phyloP scores from a whole-genome alignment of 2,113 vertebrate species.

The Turnix velox region DNA sequence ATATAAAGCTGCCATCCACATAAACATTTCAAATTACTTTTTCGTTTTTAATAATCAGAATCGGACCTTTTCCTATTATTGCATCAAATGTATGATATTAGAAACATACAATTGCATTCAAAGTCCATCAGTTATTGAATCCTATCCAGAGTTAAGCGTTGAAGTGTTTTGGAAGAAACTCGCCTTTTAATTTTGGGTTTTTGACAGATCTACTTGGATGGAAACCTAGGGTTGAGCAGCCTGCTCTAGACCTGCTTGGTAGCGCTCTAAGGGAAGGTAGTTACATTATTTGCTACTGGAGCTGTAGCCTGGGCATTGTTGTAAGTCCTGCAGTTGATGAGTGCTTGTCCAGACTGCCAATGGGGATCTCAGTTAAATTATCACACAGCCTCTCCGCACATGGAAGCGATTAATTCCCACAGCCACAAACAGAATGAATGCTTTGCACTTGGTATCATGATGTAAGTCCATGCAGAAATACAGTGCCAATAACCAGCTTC shows the following conservation, averaged over 20 bases:
- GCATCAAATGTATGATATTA: background rate
- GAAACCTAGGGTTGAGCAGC: background rate
- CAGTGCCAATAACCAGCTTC: conserved; percentile 27
- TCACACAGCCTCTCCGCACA: conserved; percentile 55
- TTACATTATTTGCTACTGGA: conserved; percentile 17
- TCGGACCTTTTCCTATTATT: conserved; percentile 19
- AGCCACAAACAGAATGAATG: conserved; percentile 49
- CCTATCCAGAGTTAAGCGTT: background rate
- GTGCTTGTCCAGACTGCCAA: conserved; percentile 20
- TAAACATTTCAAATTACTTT: conserved; percentile 60
- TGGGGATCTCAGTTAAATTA: conserved; percentile 32
- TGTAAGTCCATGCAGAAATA: conserved; percentile 48
- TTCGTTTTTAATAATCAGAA: conserved; percentile 50
- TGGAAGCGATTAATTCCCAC: conserved; percentile 69
- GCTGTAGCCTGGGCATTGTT: background rate
- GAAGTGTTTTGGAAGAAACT: background rate
- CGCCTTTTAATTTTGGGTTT: conserved; percentile 21
- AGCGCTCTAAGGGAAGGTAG: background rate
- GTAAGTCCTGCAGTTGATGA: conserved; percentile 30
- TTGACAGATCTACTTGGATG: background rate
- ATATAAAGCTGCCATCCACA: conserved; percentile 39
- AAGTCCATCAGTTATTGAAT: conserved; percentile 33
- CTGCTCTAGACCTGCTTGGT: background rate
- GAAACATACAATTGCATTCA: conserved; percentile 7
- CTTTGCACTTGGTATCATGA: conserved; percentile 53